Percentiles rank a stretch among this genome's conserved stretches.
phyloP scores from a whole-genome alignment of 2,113 vertebrate genomes.

The Hippocampus barbouri region DNA sequence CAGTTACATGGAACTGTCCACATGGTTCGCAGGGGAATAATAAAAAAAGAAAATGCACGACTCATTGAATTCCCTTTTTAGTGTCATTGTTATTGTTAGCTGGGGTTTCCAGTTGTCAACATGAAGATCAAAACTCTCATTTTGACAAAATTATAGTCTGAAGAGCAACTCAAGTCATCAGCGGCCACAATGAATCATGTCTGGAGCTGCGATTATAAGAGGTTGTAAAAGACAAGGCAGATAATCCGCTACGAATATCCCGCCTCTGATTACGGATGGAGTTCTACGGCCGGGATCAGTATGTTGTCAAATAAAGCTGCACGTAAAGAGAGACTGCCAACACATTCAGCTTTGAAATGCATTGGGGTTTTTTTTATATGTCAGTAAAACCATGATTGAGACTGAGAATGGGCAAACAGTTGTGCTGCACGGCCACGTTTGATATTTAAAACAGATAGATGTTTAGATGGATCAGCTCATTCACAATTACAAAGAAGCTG shows the following conservation, averaged over 20 bases:
- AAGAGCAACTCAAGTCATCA: conserved; percentile 49
- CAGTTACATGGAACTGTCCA: conserved; percentile 32
- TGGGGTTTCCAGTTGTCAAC: conserved; percentile 51
- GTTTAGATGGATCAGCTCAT: not conserved
- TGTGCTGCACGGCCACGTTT: not conserved
- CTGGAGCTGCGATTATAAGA: conserved; percentile 43
- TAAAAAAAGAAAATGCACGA: conserved; percentile 47
- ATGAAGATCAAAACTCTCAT: conserved; percentile 55
- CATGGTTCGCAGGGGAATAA: conserved; percentile 42
- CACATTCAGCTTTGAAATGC: conserved; percentile 9
- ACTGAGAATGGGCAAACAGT: not conserved
- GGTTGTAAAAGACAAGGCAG: conserved; percentile 54
- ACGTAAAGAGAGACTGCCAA: conserved; percentile 22
- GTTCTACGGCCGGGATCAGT: conserved; percentile 43
- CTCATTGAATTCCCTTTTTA: conserved; percentile 37
- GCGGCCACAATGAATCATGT: conserved; percentile 49
- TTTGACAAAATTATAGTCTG: conserved; percentile 47
- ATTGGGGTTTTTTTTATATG: not conserved
- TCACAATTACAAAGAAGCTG: not conserved
- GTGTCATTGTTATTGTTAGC: conserved; percentile 18
- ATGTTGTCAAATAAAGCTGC: conserved; percentile 44
- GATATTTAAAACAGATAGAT: not conserved
- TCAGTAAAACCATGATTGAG: conserved; percentile 4
- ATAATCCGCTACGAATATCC: conserved; percentile 56
- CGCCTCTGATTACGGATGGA: conserved; percentile 48